Evolutionary conservation across 2,797 vertebrate species (phyloP).

Genomic region (Botia almorhae): DNA sequence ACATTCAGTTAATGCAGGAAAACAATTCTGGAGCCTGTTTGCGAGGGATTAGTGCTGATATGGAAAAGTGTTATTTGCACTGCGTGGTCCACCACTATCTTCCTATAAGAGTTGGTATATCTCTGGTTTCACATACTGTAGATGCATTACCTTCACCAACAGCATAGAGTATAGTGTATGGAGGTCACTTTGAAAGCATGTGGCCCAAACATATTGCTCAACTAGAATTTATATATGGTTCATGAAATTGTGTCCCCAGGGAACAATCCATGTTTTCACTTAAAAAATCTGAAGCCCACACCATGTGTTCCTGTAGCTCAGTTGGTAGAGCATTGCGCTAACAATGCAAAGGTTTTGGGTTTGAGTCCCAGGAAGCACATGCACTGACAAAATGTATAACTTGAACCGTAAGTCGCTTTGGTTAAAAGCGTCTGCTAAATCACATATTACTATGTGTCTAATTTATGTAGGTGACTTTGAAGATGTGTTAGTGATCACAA

Average conservation of each 20-base stretch:
- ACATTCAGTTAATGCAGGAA: slow-evolving; percentile 43
- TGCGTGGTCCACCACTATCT: slow-evolving; percentile 65
- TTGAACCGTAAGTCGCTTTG: no score
- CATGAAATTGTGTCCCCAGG: slow-evolving; percentile 21
- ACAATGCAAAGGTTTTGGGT: no score
- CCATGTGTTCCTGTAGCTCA: no score
- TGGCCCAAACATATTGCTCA: slow-evolving; percentile 52
- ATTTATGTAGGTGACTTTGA: slow-evolving; percentile 62
- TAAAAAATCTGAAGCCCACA: slow-evolving; percentile 47
- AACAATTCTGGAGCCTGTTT: slow-evolving; percentile 48
- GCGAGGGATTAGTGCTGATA: slow-evolving; percentile 58
- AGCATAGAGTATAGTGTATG: slow-evolving; percentile 55
- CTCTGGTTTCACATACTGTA: not conserved
- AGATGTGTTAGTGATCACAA: slow-evolving; percentile 50
- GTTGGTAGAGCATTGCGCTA: no score
- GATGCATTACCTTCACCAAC: not conserved
- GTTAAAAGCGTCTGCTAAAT: no score
- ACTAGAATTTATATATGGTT: slow-evolving; percentile 11
- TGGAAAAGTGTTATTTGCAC: slow-evolving; percentile 68
- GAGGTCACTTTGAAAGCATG: slow-evolving; percentile 68
- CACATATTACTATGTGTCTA: slow-evolving; percentile 29
- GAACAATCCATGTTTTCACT: slow-evolving; percentile 22
- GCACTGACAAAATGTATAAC: no score
- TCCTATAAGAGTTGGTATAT: slow-evolving; percentile 58
- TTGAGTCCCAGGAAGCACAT: no score